phyloP scores from a whole-genome alignment of 2,113 vertebrate species.

The Charadrius vociferus region DNA sequence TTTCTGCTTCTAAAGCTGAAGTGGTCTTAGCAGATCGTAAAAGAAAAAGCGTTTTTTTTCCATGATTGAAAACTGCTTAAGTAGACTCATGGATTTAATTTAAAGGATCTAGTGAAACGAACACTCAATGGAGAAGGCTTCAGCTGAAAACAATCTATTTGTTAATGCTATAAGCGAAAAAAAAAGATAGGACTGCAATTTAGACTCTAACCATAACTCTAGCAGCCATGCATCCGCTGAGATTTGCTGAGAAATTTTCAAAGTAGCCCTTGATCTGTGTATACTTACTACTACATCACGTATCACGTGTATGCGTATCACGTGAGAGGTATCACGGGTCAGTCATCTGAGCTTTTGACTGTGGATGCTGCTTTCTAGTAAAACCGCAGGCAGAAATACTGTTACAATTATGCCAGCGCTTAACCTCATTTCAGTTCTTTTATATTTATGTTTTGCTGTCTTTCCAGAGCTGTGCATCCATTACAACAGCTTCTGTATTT shows the following conservation, averaged over 20 bases:
- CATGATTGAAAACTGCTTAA: background rate
- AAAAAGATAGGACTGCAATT: background rate
- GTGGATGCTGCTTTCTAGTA: constrained; percentile 16
- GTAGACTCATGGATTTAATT: constrained; percentile 8
- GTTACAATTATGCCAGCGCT: background rate
- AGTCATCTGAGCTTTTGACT: background rate
- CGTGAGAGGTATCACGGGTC: accelerated
- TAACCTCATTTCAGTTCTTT: background rate
- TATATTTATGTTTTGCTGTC: background rate
- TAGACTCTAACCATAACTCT: background rate
- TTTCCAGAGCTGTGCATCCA: background rate
- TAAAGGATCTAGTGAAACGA: constrained; percentile 7
- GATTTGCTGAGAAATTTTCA: background rate
- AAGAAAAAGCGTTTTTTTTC: background rate
- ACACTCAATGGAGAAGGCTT: background rate
- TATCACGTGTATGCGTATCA: background rate
- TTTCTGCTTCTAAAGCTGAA: background rate
- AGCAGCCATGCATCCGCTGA: background rate
- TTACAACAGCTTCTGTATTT: background rate
- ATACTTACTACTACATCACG: accelerated
- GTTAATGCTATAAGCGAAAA: background rate
- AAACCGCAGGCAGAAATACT: constrained; percentile 21
- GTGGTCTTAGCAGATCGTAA: background rate
- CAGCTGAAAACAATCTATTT: constrained; percentile 36
- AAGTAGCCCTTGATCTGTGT: background rate